Evolutionary conservation across 2,113 vertebrate species (phyloP).

Genomic region (Forbesichthys papilliferus): DNA sequence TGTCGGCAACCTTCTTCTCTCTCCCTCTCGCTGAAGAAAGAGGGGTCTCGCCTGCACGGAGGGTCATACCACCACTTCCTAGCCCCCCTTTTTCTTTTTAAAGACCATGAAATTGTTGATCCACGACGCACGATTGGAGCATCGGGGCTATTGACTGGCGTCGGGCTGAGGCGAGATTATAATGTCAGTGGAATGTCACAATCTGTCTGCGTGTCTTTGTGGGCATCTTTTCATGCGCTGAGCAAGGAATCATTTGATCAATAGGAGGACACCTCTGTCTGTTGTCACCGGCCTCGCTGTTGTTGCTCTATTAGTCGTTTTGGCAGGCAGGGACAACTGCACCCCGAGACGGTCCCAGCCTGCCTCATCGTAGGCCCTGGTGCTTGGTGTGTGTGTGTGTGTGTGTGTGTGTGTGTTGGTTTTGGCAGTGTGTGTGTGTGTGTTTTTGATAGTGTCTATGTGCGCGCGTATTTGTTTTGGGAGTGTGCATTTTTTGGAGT

Average conservation of each 20-base stretch:
- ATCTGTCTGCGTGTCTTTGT: slow-evolving; percentile 69
- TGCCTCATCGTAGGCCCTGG: slow-evolving; percentile 32
- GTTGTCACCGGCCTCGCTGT: slow-evolving; percentile 52
- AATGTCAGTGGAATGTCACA: slow-evolving; percentile 79
- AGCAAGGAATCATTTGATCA: slow-evolving; percentile 69
- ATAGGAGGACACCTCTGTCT: slow-evolving; percentile 59
- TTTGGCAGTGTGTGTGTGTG: slow-evolving; percentile 3
- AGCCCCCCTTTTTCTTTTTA: slow-evolving; percentile 57
- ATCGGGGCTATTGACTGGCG: slow-evolving; percentile 71
- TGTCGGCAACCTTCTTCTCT: slow-evolving; percentile 26
- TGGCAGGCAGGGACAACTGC: slow-evolving; percentile 49
- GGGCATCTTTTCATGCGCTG: slow-evolving; percentile 55
- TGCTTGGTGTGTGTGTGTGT: slow-evolving; percentile 32
- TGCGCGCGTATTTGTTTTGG: neutral
- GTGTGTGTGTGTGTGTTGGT: slow-evolving; percentile 3
- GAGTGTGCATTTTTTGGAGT: slow-evolving; percentile 5
- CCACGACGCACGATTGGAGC: slow-evolving; percentile 76
- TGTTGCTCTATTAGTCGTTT: slow-evolving; percentile 64
- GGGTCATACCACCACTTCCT: slow-evolving; percentile 78
- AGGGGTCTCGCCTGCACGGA: slow-evolving; percentile 63
- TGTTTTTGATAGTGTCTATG: slow-evolving; percentile 3
- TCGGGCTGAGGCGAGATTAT: slow-evolving; percentile 69
- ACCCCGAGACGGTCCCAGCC: slow-evolving; percentile 44
- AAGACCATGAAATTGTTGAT: slow-evolving; percentile 80
- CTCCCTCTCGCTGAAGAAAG: slow-evolving; percentile 46